phyloP scores from a whole-genome alignment of 2,113 vertebrate species.

The Pedetes capensis region DNA sequence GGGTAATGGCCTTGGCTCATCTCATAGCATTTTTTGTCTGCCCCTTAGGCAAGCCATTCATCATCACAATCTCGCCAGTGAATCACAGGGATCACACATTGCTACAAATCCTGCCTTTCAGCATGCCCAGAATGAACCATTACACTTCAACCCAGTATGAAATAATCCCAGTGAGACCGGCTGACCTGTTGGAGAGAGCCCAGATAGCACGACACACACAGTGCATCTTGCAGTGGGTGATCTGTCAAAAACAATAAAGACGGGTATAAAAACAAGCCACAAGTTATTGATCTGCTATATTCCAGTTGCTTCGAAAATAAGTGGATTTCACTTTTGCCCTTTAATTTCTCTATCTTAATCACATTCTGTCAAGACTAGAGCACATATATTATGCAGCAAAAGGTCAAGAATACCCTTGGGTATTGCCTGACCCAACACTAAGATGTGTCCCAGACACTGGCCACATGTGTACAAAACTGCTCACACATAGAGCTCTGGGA shows the following conservation, averaged over 20 bases:
- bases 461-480: background rate
- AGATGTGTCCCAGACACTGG: background rate
- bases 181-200: slow-evolving; percentile 40
- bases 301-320: slow-evolving; percentile 63
- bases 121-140: slow-evolving; percentile 46
- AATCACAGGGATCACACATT: slow-evolving; percentile 32
- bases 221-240: slow-evolving; percentile 20
- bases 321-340: slow-evolving; percentile 59
- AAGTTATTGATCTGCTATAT: slow-evolving; percentile 53
- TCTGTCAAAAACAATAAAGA: slow-evolving; percentile 58
- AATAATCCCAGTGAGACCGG: slow-evolving; percentile 61
- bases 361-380: slow-evolving; percentile 36
- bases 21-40: slow-evolving; percentile 54
- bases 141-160: slow-evolving; percentile 13
- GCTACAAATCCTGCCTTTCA: slow-evolving; percentile 53
- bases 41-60: slow-evolving; percentile 60
- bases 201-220: slow-evolving; percentile 42
- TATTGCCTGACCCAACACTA: background rate
- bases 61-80: slow-evolving; percentile 47
- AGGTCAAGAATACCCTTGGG: slow-evolving; percentile 24
- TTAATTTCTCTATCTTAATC: slow-evolving; percentile 74
- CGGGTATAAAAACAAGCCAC: slow-evolving; percentile 49
- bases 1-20: slow-evolving; percentile 66
- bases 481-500: background rate
- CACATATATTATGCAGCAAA: slow-evolving; percentile 23